Percentiles rank a stretch among this genome's conserved stretches.
Evolutionary conservation across 2,113 vertebrate species (phyloP).

Genomic region (Otolemur garnettii): DNA sequence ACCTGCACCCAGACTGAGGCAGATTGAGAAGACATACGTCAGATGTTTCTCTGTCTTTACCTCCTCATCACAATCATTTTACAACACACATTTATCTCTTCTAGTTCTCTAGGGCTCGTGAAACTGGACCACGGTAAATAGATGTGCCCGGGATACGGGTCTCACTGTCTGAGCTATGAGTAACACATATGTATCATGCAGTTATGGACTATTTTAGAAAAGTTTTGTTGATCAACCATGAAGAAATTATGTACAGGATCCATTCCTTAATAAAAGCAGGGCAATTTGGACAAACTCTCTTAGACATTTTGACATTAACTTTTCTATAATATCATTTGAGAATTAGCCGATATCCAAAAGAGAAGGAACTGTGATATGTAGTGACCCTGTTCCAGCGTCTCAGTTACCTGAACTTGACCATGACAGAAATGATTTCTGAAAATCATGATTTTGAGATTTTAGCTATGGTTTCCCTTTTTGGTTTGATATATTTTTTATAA

Average conservation of each 20-base stretch:
- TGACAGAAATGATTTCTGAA: neutral
- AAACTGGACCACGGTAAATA: neutral
- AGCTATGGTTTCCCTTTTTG: neutral
- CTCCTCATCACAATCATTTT: neutral
- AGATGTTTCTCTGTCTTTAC: neutral
- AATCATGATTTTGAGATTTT: neutral
- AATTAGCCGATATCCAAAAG: conserved; percentile 29
- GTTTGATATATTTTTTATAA: neutral
- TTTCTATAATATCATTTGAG: conserved; percentile 26
- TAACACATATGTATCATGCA: neutral
- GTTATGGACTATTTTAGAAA: neutral
- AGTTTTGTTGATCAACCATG: neutral
- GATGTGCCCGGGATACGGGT: neutral
- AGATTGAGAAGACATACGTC: neutral
- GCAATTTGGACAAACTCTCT: neutral
- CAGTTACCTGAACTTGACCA: neutral
- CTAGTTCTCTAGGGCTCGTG: neutral
- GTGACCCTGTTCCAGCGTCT: neutral
- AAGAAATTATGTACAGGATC: neutral
- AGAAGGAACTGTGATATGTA: neutral
- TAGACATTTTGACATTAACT: neutral
- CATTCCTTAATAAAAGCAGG: neutral
- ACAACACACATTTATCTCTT: neutral
- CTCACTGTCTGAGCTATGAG: neutral
- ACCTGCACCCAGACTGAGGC: neutral